A percentile compares a stretch with the other conserved stretches of the same genome.
Evolutionary conservation across 2,113 vertebrate species (phyloP).

Genomic region (Chitala chitala): DNA sequence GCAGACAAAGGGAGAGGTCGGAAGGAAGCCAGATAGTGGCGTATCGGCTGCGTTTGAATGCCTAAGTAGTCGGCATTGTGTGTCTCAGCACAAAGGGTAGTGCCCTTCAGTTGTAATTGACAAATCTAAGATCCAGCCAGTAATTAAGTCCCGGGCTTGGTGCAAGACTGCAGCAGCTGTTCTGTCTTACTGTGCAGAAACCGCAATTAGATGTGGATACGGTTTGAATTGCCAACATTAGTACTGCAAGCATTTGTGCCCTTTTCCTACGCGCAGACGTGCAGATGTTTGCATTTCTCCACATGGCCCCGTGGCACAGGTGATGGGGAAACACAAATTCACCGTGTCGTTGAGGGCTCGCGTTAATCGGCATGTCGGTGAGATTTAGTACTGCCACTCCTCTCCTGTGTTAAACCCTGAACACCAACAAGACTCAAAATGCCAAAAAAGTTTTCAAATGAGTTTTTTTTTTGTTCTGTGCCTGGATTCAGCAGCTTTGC

Average conservation of each 20-base stretch:
- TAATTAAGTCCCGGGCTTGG: slow-evolving; percentile 1
- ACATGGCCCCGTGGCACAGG: background rate
- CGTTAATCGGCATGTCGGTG: background rate
- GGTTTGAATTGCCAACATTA: slow-evolving; percentile 5
- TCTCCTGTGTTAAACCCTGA: too few species aligned
- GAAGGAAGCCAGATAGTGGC: background rate
- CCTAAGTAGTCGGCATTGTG: background rate
- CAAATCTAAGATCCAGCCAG: background rate
- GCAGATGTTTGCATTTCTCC: background rate
- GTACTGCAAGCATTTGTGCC: slow-evolving; percentile 4
- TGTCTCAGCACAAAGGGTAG: background rate
- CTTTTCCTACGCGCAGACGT: background rate
- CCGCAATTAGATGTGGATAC: slow-evolving; percentile 2
- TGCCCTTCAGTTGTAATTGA: background rate
- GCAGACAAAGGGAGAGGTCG: background rate
- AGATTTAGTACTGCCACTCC: too few species aligned
- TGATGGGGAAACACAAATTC: background rate
- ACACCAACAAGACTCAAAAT: too few species aligned
- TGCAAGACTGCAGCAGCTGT: background rate
- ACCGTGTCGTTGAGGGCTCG: background rate
- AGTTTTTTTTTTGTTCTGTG: too few species aligned
- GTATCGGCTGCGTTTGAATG: background rate
- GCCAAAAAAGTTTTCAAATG: too few species aligned
- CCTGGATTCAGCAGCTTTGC: too few species aligned
- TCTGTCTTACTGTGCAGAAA: background rate